Percentiles rank a stretch among this genome's conserved stretches.
These are phyloP conservation scores for Cisticola juncidis DNA, from an alignment of 2,113 vertebrate genomes.

Conservation along the genomic window DNA sequence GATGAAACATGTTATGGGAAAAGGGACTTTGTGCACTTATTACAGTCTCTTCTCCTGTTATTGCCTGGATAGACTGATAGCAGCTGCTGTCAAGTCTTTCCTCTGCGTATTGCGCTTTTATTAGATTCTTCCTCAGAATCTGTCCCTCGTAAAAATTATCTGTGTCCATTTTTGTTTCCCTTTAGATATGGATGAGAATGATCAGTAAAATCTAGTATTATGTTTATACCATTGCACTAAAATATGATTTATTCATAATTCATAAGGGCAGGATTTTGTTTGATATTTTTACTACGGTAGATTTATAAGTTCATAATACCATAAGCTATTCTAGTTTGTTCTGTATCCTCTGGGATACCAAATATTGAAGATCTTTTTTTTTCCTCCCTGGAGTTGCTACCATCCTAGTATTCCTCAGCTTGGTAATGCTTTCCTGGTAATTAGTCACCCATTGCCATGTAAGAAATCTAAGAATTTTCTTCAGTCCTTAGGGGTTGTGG, in stretches of 20 bases:
- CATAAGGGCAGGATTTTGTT: neutral
- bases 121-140: slow-evolving; percentile 13
- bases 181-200: neutral
- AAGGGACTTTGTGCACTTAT: neutral
- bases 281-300: neutral
- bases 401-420: neutral
- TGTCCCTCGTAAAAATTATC: neutral
- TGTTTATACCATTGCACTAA: neutral
- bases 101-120: slow-evolving; percentile 7
- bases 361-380: neutral
- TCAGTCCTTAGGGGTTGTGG: neutral
- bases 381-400: neutral
- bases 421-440: neutral
- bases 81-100: neutral
- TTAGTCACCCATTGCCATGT: neutral
- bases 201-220: neutral
- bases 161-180: neutral
- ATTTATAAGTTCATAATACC: slow-evolving; percentile 8
- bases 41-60: neutral
- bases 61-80: neutral
- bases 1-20: neutral
- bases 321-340: neutral
- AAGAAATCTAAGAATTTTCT: neutral
- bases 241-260: neutral
- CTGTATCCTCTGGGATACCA: neutral